phyloP scores from a whole-genome alignment of 2,797 vertebrate genomes.

The Crotalus adamanteus region DNA sequence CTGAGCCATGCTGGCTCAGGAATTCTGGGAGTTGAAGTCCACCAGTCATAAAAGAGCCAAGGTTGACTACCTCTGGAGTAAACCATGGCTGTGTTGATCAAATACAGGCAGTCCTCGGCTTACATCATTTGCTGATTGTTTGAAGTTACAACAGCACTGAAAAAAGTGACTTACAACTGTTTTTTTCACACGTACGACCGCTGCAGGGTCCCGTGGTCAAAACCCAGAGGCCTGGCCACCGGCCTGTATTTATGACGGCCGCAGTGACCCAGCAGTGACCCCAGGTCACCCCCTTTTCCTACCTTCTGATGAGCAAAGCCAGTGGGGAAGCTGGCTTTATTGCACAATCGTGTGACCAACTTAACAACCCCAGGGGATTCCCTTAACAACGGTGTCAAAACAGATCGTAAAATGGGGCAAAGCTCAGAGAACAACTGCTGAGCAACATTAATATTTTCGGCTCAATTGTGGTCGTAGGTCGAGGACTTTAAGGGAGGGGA shows the following conservation, averaged over 20 bases:
- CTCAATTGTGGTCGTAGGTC: neutral
- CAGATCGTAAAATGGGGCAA: neutral
- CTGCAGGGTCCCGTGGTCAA: neutral
- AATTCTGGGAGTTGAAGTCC: too few relatives aligned
- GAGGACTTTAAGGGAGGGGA: neutral
- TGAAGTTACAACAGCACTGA: accelerated
- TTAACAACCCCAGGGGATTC: neutral
- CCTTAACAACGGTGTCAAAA: neutral
- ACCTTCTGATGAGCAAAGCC: accelerated
- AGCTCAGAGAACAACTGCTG: accelerated
- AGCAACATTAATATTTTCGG: too few relatives aligned
- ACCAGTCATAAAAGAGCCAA: too few relatives aligned
- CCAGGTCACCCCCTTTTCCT: neutral
- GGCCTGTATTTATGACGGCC: neutral
- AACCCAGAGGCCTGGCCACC: neutral
- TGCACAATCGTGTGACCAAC: neutral
- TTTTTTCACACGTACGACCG: neutral
- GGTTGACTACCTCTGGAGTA: neutral
- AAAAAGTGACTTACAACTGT: neutral
- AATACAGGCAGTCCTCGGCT: neutral
- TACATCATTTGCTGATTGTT: neutral
- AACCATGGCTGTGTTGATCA: neutral
- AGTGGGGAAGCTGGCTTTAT: neutral
- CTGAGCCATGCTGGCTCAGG: too few relatives aligned
- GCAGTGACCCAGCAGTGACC: neutral